Percentiles rank a stretch among this genome's conserved stretches.
These are phyloP conservation scores for Tiaroga cobitis DNA, from an alignment of 2,797 vertebrate species.

Conservation along the genomic window DNA sequence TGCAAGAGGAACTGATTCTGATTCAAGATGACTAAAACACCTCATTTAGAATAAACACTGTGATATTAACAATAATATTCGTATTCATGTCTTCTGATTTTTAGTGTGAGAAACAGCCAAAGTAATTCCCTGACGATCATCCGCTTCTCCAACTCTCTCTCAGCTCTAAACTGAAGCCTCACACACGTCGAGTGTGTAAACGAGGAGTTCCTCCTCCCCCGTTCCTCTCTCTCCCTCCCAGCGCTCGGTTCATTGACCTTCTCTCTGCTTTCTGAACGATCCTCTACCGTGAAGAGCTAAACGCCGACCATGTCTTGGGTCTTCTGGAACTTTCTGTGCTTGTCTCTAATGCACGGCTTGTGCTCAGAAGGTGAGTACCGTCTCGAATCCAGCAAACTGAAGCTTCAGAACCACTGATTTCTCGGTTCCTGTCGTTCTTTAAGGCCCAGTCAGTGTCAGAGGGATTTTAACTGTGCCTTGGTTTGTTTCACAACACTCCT, in stretches of 20 bases:
- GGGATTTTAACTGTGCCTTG: neutral
- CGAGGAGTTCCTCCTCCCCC: constrained; percentile 18
- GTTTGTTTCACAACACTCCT: neutral
- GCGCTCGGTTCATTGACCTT: constrained; percentile 61
- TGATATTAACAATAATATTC: no score
- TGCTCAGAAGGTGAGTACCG: constrained; percentile 60
- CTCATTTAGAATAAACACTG: no score
- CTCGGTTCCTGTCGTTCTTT: neutral
- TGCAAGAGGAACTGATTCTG: neutral
- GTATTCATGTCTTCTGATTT: neutral
- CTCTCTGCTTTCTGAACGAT: constrained; percentile 44
- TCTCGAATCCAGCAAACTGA: neutral
- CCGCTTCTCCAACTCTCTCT: no score
- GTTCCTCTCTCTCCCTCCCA: constrained; percentile 31
- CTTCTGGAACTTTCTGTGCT: constrained; percentile 55
- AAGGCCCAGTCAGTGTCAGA: neutral
- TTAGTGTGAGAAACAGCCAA: neutral
- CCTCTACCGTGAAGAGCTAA: constrained; percentile 48
- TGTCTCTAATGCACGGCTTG: constrained; percentile 51
- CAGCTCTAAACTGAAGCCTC: neutral
- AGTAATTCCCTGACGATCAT: neutral
- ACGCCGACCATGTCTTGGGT: constrained; percentile 57
- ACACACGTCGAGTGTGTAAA: neutral
- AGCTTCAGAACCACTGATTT: neutral
- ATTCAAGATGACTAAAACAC: neutral